Evolutionary conservation across 2,888 invertebrate genomes (phyloP).

Genomic region (Scotopteryx bipunctaria): DNA sequence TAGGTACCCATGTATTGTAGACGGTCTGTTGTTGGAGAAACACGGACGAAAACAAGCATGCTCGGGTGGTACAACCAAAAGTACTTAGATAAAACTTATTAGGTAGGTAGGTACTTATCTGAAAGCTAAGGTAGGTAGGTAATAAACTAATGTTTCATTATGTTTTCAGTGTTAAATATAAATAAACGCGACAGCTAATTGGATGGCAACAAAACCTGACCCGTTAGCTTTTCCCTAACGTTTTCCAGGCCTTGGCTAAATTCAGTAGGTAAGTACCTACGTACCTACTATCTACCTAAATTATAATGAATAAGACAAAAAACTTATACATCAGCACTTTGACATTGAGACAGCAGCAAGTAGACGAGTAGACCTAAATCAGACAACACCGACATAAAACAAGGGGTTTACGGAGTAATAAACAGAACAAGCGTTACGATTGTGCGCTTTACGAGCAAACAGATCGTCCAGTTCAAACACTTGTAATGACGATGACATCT

Average conservation of each 20-base stretch:
- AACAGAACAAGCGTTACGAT: constrained; percentile 69
- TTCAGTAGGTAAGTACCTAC: too few relatives aligned
- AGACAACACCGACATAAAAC: constrained; percentile 62
- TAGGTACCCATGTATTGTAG: too few relatives aligned
- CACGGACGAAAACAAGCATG: too few relatives aligned
- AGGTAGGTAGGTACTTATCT: too few relatives aligned
- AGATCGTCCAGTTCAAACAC: constrained; percentile 38
- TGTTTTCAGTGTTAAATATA: constrained; percentile 58
- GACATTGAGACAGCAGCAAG: constrained; percentile 43
- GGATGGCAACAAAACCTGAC: constrained; percentile 64
- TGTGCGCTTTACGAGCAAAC: constrained; percentile 70
- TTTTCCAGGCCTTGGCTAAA: too few relatives aligned
- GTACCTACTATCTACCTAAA: not conserved
- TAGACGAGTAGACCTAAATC: constrained; percentile 64
- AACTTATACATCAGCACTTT: constrained; percentile 26
- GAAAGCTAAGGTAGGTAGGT: too few relatives aligned
- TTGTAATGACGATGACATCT: constrained; percentile 17
- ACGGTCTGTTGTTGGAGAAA: too few relatives aligned
- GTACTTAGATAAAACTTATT: too few relatives aligned
- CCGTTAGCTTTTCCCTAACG: too few relatives aligned
- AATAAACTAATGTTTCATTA: too few relatives aligned
- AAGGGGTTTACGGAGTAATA: constrained; percentile 54
- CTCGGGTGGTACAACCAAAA: too few relatives aligned
- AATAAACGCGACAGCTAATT: constrained; percentile 66
- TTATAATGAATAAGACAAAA: not conserved